Evolutionary conservation across 1,140 invertebrate species (phyloP).

Genomic region (Pseudomyrmex cubaensis): DNA sequence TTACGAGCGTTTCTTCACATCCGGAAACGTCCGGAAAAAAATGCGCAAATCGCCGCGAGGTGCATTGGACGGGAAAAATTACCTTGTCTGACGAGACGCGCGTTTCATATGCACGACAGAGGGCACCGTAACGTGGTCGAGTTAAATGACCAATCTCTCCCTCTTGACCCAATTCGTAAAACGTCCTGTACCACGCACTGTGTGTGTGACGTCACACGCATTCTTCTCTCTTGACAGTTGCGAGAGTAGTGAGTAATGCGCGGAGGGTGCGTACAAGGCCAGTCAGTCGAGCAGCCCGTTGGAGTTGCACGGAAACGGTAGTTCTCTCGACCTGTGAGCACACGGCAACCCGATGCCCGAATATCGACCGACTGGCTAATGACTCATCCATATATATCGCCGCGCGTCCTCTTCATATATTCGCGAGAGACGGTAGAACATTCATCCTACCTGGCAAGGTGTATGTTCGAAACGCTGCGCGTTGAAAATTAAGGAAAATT

Average conservation of each 20-base stretch:
- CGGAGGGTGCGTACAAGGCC: constrained; percentile 75
- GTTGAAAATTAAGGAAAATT: not conserved
- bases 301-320: not conserved
- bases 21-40: not conserved
- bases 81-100: not conserved
- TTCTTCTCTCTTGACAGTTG: constrained; percentile 46
- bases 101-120: not conserved
- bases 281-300: constrained; percentile 25
- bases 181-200: constrained; percentile 73
- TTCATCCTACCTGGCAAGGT: not conserved
- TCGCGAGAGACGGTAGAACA: not conserved
- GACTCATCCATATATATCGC: not conserved
- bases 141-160: constrained; percentile 79
- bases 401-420: not conserved
- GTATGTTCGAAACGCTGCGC: no score
- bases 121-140: constrained; percentile 52
- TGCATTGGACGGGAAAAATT: constrained; percentile 15
- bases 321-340: not conserved
- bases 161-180: constrained; percentile 80
- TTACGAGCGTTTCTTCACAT: not conserved
- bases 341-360: constrained; percentile 30
- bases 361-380: constrained; percentile 42
- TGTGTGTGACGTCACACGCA: constrained; percentile 65
- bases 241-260: constrained; percentile 59
- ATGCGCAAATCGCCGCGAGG: not conserved